Evolutionary conservation across 2,888 invertebrate species (phyloP).

Genomic region (Acanthosepion pharaonis): DNA sequence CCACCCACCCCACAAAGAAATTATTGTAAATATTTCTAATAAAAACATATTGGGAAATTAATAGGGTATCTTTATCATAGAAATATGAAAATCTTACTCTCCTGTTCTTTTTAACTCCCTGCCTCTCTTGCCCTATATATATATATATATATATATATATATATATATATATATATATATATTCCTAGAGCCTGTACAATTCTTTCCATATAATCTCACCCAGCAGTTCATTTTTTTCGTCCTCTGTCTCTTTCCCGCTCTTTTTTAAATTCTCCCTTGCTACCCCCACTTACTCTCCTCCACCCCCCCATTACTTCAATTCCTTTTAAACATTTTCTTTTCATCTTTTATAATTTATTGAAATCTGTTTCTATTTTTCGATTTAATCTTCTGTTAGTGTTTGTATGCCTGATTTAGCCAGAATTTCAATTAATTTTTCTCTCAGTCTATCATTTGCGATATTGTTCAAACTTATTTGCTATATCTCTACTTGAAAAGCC

Average conservation of each 20-base stretch:
- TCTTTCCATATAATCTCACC: not conserved
- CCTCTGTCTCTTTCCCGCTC: not conserved
- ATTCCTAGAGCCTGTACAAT: not conserved
- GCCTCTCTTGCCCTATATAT: too few species aligned
- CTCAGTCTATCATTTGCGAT: not conserved
- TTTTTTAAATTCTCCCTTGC: not conserved
- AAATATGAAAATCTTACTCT: too few species aligned
- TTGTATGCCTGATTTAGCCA: not conserved
- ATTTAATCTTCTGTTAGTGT: not conserved
- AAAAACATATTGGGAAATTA: too few species aligned
- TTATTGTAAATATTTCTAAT: too few species aligned
- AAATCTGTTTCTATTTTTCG: not conserved
- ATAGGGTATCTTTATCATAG: too few species aligned
- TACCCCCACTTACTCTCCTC: not conserved
- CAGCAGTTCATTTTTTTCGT: not conserved
- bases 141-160: too few species aligned
- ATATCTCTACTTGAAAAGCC: not conserved
- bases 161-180: too few species aligned
- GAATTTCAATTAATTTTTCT: too few species aligned
- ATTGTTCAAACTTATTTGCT: not conserved
- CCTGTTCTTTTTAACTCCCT: too few species aligned
- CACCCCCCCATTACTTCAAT: not conserved
- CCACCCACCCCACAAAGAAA: too few species aligned
- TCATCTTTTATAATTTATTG: not conserved
- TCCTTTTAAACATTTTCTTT: not conserved